These are phyloP conservation scores for Anguilla megastoma DNA, from an alignment of 2,797 vertebrate species.

Conservation along the genomic window DNA sequence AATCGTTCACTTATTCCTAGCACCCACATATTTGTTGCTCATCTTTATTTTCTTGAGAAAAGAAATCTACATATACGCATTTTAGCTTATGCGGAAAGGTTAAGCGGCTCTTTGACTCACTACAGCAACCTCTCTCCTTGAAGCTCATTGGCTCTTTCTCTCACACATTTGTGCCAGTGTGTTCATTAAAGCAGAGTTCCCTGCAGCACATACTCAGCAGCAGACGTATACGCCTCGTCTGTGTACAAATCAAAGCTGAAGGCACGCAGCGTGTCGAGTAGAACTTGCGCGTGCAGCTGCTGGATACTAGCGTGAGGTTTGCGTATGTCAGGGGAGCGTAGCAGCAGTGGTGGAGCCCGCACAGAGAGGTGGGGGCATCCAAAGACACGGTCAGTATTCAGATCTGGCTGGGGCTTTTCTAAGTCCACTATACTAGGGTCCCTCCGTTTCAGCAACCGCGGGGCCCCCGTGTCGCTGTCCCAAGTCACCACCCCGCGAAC, in stretches of 20 bases:
- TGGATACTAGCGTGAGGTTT: neutral
- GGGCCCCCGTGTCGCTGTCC: neutral
- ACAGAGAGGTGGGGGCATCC: neutral
- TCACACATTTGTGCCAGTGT: neutral
- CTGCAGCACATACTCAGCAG: neutral
- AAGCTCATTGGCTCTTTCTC: no score
- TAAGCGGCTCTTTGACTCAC: neutral
- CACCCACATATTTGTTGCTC: neutral
- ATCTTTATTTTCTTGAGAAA: neutral
- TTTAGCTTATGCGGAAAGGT: neutral
- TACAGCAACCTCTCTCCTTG: no score
- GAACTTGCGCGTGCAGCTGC: neutral
- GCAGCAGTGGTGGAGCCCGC: neutral
- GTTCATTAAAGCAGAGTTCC: neutral
- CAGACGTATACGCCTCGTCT: neutral
- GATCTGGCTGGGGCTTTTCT: neutral
- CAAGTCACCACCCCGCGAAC: neutral
- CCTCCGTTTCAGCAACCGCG: neutral
- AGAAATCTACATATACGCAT: neutral
- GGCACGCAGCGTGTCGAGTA: neutral
- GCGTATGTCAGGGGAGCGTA: neutral
- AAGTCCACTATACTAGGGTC: constrained; percentile 5
- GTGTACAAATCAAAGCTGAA: neutral
- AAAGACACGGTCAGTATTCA: neutral
- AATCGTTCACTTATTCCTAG: neutral